These are phyloP conservation scores for Thalassophryne amazonica DNA, from an alignment of 2,797 vertebrate genomes.

Conservation along the genomic window DNA sequence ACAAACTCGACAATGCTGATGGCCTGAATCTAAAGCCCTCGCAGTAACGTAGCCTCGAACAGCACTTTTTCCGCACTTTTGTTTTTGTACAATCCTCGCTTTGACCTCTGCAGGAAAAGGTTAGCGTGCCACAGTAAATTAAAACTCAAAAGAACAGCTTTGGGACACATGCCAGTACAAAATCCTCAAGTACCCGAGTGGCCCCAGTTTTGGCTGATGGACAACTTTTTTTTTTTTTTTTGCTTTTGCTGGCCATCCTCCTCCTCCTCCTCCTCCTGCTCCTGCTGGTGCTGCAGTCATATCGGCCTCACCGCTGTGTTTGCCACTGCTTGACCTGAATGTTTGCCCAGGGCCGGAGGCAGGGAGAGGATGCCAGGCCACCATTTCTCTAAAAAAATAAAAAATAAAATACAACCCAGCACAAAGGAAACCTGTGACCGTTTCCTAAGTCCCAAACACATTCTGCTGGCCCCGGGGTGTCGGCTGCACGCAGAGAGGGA, in stretches of 20 bases:
- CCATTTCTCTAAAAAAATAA: conserved; percentile 21
- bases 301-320: conserved; percentile 31
- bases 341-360: conserved; percentile 50
- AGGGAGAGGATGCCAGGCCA: conserved; percentile 27
- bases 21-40: conserved; percentile 50
- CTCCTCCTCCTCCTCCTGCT: too few species aligned
- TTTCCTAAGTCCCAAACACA: conserved; percentile 40
- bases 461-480: conserved; percentile 25
- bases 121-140: conserved; percentile 61
- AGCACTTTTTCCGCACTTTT: conserved; percentile 33
- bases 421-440: conserved; percentile 38
- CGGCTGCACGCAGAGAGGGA: conserved; percentile 30
- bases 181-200: conserved; percentile 36
- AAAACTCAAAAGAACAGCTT: conserved; percentile 45
- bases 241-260: conserved; percentile 15
- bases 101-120: conserved; percentile 49
- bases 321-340: conserved; percentile 64
- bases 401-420: too few species aligned
- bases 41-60: conserved; percentile 40
- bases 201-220: conserved; percentile 35
- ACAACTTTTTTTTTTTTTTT: background rate
- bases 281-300: too few species aligned
- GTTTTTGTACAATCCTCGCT: conserved; percentile 46
- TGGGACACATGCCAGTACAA: conserved; percentile 37
- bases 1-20: conserved; percentile 64